Base-by-base conservation (phyloP, 2,888 invertebrate genomes). In the Caenorhabditis auriculariae region DNA sequence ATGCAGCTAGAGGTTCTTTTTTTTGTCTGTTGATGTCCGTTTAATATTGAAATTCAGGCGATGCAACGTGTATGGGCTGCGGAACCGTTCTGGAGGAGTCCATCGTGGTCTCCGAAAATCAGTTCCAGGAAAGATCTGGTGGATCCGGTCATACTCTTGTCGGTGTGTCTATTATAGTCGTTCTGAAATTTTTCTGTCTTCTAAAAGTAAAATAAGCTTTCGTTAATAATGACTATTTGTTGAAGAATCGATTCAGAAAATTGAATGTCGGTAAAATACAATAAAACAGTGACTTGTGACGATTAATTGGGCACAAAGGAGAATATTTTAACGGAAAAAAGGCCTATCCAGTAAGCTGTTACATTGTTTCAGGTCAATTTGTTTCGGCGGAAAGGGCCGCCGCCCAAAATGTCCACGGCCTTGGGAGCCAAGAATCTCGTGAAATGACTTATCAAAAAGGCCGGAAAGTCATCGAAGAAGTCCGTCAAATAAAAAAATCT, bases 71-170 rank as follows among this genome's bases (percentile, higher is more conserved):
- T 83, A 94, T 91, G 26, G 89, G 88, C 81, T 98, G 98, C 84
- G 98, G 96, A 26, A 89, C 91, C 6, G 96, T 98, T 1, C 85
- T 98, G 17, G 95, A 96, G 82, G 93, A 95, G 81, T 92, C 91
- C 77, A 89, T 93, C 52, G 96, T 98, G 80, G 94, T 98, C 24
- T 90, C 92, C 2, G 95, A 96, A 83, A 89, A 95, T 24, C 91
- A 93, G 83, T 98, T 95, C 81, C 91, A 92, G 83, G 96, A 98
- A 57, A 53, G 72, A 45, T 73, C 76, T 38, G 77, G 79, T 4
- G 79, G 79, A 21, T 64, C 65, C 7, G 84, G 93, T 93, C 0
- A 89, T 91, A 3, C 88, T 89, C 3, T 78, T 35, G 71, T 79
- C 48, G 77, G 78, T 74, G 41, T 44, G 69, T 60, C n/a, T n/a